Evolutionary conservation across 2,113 vertebrate genomes (phyloP).

Genomic region (Pristiophorus japonicus): DNA sequence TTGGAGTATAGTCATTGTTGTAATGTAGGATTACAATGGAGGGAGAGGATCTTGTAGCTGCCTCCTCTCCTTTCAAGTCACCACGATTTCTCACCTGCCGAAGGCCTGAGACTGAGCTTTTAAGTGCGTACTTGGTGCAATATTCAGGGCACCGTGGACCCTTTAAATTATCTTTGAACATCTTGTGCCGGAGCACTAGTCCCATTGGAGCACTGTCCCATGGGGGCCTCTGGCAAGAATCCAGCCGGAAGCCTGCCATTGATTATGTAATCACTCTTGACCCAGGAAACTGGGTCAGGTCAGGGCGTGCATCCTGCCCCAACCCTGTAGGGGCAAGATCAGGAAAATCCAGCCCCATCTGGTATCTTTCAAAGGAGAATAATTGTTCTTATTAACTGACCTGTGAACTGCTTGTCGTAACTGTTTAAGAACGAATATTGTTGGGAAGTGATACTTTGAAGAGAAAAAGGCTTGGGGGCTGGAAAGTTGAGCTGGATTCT

Average conservation of each 20-base stretch:
- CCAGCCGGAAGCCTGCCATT: neutral
- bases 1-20: too few relatives aligned
- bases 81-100: neutral
- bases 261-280: neutral
- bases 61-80: neutral
- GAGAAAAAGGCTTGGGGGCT: neutral
- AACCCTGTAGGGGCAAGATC: too few relatives aligned
- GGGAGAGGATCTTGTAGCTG: neutral
- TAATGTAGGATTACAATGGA: too few relatives aligned
- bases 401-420: neutral
- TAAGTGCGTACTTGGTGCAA: neutral
- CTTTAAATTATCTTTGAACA: neutral
- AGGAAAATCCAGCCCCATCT: neutral
- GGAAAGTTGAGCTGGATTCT: neutral
- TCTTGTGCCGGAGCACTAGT: neutral
- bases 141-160: neutral
- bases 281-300: neutral
- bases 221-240: neutral
- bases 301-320: too few relatives aligned
- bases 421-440: neutral
- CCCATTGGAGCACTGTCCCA: neutral
- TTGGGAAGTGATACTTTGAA: neutral
- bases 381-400: neutral
- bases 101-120: neutral
- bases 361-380: neutral